A percentile compares a stretch with the other conserved stretches of the same genome.
Conservation (phyloP, 2,888 invertebrate species). For the Timema podura region DNA sequence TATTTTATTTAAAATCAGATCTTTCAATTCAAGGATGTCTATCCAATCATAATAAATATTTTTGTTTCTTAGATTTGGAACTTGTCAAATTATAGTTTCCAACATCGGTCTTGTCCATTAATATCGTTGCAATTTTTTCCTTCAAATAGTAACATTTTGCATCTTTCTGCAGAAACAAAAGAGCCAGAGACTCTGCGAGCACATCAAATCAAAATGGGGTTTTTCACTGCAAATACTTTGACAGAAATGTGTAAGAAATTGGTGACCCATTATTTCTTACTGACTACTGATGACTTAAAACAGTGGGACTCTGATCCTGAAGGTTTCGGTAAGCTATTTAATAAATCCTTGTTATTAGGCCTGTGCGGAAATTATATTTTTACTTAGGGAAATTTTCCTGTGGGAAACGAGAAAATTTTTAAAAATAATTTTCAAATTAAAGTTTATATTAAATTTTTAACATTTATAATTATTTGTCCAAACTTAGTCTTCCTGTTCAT, state of each 20-base stretch:
- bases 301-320: conserved; percentile 90
- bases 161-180: conserved; percentile 42
- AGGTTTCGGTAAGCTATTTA: conserved; percentile 61
- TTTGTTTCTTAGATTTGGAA: too few relatives aligned
- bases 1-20: too few relatives aligned
- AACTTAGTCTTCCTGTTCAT: too few relatives aligned
- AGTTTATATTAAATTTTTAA: neutral
- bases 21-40: too few relatives aligned
- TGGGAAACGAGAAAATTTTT: neutral
- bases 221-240: conserved; percentile 71
- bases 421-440: neutral
- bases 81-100: too few relatives aligned
- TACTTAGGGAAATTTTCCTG: too few relatives aligned
- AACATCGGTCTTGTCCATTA: too few relatives aligned
- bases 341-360: neutral
- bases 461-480: too few relatives aligned
- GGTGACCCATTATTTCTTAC: conserved; percentile 81
- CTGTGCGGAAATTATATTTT: too few relatives aligned
- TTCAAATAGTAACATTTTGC: conserved; percentile 16
- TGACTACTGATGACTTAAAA: conserved; percentile 78
- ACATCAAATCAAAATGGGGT: conserved; percentile 65
- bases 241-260: conserved; percentile 79
- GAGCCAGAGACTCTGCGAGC: conserved; percentile 54
- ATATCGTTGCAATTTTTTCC: neutral
- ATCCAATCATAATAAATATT: too few relatives aligned